Conservation (phyloP, 1,140 invertebrate genomes). For the Cyclina sinensis region DNA sequence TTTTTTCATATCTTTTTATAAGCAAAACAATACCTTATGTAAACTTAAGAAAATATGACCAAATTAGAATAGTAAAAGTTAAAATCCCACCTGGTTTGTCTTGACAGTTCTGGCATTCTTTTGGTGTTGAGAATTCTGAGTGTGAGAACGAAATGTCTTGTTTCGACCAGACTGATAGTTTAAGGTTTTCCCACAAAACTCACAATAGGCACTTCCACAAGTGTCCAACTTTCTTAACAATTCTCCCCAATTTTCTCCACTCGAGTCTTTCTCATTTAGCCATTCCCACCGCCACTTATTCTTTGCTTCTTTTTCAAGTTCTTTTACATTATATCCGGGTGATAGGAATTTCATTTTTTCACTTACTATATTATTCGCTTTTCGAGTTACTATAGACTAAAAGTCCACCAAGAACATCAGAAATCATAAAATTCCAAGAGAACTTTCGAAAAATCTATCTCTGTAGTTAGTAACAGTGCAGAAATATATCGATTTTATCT, state of each 20-base stretch:
- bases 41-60: too few species aligned
- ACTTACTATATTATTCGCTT: background rate
- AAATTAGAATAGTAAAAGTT: too few species aligned
- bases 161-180: conserved; percentile 17
- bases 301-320: background rate
- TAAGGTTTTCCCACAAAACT: background rate
- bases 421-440: too few species aligned
- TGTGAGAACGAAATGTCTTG: background rate
- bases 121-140: background rate
- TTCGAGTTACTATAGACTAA: background rate
- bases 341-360: background rate
- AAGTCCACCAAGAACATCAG: too few species aligned
- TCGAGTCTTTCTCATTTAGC: background rate
- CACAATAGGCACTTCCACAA: background rate
- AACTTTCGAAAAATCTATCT: too few species aligned
- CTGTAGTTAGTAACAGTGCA: background rate
- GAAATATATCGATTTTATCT: background rate
- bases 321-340: background rate
- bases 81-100: background rate
- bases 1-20: too few species aligned
- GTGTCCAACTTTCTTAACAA: background rate
- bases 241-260: background rate
- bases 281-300: conserved; percentile 45
- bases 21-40: too few species aligned
- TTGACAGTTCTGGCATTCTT: background rate